phyloP scores from a whole-genome alignment of 2,888 invertebrate genomes.

The Sepioteuthis lessoniana region DNA sequence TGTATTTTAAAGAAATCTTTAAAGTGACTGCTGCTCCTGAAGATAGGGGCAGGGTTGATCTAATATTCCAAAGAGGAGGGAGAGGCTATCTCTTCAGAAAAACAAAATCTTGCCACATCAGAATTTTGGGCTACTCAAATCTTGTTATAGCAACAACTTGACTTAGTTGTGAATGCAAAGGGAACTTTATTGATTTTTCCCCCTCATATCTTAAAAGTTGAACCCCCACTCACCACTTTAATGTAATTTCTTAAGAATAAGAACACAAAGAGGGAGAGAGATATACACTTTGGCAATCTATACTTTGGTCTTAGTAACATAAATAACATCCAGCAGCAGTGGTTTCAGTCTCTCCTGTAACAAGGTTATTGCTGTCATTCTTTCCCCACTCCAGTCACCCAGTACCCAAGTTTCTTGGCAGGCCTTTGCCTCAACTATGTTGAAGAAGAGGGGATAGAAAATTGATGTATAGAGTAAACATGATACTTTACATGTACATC shows the following conservation, averaged over 20 bases:
- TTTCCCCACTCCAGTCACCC: background rate
- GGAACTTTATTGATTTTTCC: background rate
- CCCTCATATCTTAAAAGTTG: background rate
- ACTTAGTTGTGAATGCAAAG: background rate
- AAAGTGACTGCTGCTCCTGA: background rate
- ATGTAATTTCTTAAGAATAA: background rate
- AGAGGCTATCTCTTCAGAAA: too few species aligned
- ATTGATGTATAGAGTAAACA: conserved; percentile 11
- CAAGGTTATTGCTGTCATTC: conserved; percentile 23
- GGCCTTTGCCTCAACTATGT: background rate
- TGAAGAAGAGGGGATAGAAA: background rate
- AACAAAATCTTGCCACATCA: background rate
- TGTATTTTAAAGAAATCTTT: background rate
- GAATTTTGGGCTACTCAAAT: background rate
- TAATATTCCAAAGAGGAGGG: background rate
- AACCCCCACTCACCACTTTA: background rate
- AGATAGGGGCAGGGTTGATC: background rate
- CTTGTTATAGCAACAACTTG: background rate
- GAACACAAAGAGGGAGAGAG: background rate
- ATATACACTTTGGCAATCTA: conserved; percentile 11
- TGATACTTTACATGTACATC: conserved; percentile 23
- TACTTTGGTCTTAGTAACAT: background rate
- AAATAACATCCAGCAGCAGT: background rate
- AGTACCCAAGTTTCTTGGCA: conserved; percentile 1
- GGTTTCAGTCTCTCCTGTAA: background rate